These are phyloP conservation scores for Machimus rusticus DNA, from an alignment of 2,888 invertebrate genomes.

Conservation along the genomic window DNA sequence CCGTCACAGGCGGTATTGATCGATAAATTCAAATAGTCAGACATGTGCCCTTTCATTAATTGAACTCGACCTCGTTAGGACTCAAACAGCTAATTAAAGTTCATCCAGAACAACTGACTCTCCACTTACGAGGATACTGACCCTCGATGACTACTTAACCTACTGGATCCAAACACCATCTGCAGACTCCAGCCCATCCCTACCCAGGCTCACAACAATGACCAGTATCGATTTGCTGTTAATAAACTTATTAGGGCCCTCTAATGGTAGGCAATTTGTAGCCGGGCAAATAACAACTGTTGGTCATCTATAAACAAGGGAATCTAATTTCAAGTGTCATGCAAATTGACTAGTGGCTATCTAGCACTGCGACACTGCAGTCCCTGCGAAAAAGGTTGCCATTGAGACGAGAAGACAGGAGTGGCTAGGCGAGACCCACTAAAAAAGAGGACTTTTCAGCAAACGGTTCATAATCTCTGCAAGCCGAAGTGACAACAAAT, in stretches of 20 bases:
- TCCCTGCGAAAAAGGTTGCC: not conserved
- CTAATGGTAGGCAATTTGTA: slow-evolving; percentile 31
- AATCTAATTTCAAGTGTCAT: slow-evolving; percentile 38
- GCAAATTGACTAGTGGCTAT: slow-evolving; percentile 32
- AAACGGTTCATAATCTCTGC: not conserved
- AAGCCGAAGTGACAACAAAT: not conserved
- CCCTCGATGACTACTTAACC: slow-evolving; percentile 31
- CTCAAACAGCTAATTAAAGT: slow-evolving; percentile 32
- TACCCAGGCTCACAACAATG: not conserved
- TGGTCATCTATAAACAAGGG: slow-evolving; percentile 18
- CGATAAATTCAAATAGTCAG: not conserved
- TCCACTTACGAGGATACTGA: slow-evolving; percentile 9
- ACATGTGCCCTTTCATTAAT: slow-evolving; percentile 14
- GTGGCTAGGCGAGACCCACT: not conserved
- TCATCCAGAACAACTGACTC: slow-evolving; percentile 25
- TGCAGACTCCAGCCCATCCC: slow-evolving; percentile 9
- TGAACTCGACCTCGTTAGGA: slow-evolving; percentile 25
- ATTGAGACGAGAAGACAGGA: not conserved
- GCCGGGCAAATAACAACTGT: slow-evolving; percentile 21
- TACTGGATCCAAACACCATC: slow-evolving; percentile 5
- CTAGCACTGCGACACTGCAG: not conserved
- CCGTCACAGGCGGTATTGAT: not conserved
- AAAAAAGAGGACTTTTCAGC: not conserved
- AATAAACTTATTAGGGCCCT: slow-evolving; percentile 37
- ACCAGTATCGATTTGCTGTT: slow-evolving; percentile 28